These are phyloP conservation scores for Agonopterix alstromeriana DNA, from an alignment of 2,888 invertebrate species.

Conservation along the genomic window DNA sequence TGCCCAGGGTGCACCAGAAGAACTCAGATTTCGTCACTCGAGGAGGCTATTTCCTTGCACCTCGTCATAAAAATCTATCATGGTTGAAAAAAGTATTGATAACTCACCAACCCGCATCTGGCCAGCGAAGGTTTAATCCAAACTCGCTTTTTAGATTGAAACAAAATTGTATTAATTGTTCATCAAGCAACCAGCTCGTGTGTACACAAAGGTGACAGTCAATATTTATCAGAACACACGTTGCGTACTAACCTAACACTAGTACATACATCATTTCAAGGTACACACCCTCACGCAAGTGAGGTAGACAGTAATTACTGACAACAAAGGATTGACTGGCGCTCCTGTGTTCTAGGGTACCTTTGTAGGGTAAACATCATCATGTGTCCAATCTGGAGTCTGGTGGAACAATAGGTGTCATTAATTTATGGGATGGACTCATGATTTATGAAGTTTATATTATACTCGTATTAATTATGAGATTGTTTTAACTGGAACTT, in stretches of 20 bases:
- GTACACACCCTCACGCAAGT: slow-evolving; percentile 15
- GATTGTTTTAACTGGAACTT: no score
- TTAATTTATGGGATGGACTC: background rate
- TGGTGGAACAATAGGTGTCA: background rate
- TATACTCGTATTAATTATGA: no score
- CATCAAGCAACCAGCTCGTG: slow-evolving; percentile 8
- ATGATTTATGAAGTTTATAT: background rate
- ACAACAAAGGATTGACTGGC: slow-evolving; percentile 12
- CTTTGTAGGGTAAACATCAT: slow-evolving; percentile 2
- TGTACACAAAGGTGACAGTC: slow-evolving; percentile 23
- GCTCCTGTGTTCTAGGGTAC: background rate
- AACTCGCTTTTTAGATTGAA: no score
- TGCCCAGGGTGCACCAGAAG: no score
- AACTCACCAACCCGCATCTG: no score
- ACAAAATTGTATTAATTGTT: background rate
- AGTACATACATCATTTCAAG: background rate
- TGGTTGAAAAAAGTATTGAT: no score
- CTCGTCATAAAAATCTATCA: no score
- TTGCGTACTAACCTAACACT: slow-evolving; percentile 14
- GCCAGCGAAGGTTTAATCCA: no score
- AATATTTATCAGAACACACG: slow-evolving; percentile 40
- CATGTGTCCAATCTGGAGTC: background rate
- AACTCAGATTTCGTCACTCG: no score
- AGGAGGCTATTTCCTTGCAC: no score
- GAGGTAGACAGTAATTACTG: slow-evolving; percentile 23